Evolutionary conservation across 2,888 invertebrate species (phyloP).

Genomic region (Kryphioiulus occultus): DNA sequence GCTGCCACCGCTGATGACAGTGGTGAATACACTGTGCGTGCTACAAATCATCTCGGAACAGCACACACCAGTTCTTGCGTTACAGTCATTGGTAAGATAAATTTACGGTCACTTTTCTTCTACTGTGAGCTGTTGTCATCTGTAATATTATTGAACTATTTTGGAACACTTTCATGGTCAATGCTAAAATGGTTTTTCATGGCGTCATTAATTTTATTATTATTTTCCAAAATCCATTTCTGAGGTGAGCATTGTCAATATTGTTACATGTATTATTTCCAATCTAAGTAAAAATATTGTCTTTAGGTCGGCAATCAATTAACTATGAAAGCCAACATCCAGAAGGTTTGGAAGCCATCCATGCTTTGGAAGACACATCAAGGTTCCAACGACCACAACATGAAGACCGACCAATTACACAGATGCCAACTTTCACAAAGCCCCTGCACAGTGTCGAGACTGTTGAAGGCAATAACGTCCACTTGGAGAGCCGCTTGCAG

Average conservation of each 20-base stretch:
- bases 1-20: slow-evolving; percentile 93
- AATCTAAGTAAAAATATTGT: not conserved
- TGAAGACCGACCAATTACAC: slow-evolving; percentile 83
- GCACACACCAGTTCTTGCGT: slow-evolving; percentile 92
- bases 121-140: too few species aligned
- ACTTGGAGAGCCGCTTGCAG: slow-evolving; percentile 88
- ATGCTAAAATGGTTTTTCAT: too few species aligned
- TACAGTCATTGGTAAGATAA: slow-evolving; percentile 65
- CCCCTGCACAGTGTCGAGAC: slow-evolving; percentile 89
- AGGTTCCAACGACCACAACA: slow-evolving; percentile 70
- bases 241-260: too few species aligned
- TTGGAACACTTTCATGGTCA: too few species aligned
- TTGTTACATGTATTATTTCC: not conserved
- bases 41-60: slow-evolving; percentile 90
- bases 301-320: slow-evolving; percentile 61
- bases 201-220: too few species aligned
- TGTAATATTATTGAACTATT: too few species aligned
- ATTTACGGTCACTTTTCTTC: too few species aligned
- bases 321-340: slow-evolving; percentile 91
- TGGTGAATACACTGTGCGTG: slow-evolving; percentile 93
- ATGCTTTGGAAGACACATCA: slow-evolving; percentile 70
- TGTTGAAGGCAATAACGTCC: slow-evolving; percentile 88
- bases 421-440: slow-evolving; percentile 86
- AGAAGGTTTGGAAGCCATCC: slow-evolving; percentile 89
- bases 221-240: too few species aligned